Evolutionary conservation across 2,888 invertebrate species (phyloP).

Genomic region (Junonia oenone): DNA sequence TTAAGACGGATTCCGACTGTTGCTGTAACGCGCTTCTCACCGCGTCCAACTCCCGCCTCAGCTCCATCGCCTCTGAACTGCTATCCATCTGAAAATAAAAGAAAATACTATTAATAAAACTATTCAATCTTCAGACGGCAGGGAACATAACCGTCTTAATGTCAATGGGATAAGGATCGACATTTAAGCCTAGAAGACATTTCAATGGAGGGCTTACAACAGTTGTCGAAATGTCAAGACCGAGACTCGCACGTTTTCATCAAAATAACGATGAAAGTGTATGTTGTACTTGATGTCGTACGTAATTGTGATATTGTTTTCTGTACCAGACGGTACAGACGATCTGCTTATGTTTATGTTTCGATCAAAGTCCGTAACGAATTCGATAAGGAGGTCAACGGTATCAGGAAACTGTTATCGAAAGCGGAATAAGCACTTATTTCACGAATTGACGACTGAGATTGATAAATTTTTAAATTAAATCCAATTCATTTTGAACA

Average conservation of each 20-base stretch:
- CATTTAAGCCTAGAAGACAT: slow-evolving; percentile 31
- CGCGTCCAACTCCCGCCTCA: slow-evolving; percentile 82
- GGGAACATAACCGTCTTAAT: slow-evolving; percentile 20
- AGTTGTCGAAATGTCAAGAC: slow-evolving; percentile 55
- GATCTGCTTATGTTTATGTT: slow-evolving; percentile 26
- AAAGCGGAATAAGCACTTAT: slow-evolving; percentile 29
- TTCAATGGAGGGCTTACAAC: slow-evolving; percentile 37
- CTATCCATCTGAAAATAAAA: slow-evolving; percentile 82
- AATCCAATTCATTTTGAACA: background rate
- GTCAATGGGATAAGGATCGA: slow-evolving; percentile 34
- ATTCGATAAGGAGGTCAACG: slow-evolving; percentile 38
- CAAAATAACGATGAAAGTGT: slow-evolving; percentile 14
- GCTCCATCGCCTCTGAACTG: slow-evolving; percentile 79
- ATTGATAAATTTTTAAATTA: slow-evolving; percentile 7
- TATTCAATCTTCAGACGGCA: background rate
- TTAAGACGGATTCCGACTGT: slow-evolving; percentile 81
- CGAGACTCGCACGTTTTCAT: slow-evolving; percentile 44
- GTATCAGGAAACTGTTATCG: slow-evolving; percentile 36
- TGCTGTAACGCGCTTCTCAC: slow-evolving; percentile 83
- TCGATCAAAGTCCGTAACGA: slow-evolving; percentile 35
- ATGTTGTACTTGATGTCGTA: background rate
- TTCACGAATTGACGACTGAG: slow-evolving; percentile 10
- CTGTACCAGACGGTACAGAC: background rate
- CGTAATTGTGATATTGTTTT: background rate
- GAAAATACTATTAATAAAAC: slow-evolving; percentile 24